Evolutionary conservation across 2,113 vertebrate genomes (phyloP).

Genomic region (Amblyornis subalaris): DNA sequence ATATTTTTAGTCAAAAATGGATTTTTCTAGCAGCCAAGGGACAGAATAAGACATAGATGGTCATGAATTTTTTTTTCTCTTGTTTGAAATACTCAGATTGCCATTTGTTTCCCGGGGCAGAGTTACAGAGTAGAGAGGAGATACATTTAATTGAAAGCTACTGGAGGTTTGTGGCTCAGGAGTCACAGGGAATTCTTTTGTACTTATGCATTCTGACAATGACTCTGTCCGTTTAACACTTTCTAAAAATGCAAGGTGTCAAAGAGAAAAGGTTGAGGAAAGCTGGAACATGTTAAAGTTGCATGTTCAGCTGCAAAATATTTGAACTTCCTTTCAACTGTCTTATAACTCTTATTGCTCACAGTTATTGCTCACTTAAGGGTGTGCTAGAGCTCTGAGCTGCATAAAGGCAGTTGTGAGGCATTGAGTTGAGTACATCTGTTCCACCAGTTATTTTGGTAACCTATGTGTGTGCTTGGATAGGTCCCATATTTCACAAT

Average conservation of each 20-base stretch:
- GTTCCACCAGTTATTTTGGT: background rate
- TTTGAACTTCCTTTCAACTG: background rate
- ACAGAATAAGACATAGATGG: background rate
- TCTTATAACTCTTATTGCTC: background rate
- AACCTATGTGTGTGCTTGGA: background rate
- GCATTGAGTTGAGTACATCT: no score
- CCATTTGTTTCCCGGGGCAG: background rate
- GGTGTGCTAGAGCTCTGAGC: background rate
- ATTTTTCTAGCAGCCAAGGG: background rate
- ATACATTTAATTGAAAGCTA: background rate
- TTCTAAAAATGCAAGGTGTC: background rate
- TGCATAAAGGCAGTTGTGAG: background rate
- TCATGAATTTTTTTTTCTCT: rapidly evolving
- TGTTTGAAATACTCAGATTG: background rate
- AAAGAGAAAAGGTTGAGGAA: background rate
- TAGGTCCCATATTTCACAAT: background rate
- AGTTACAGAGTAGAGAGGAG: background rate
- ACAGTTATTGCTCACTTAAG: background rate
- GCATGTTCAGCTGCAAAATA: background rate
- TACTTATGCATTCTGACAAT: background rate
- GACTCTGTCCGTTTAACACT: background rate
- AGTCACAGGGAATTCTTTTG: background rate
- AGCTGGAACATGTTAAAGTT: background rate
- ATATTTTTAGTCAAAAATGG: background rate
- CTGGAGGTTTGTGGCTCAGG: rapidly evolving